phyloP scores from a whole-genome alignment of 2,797 vertebrate genomes.

The Astyanax mexicanus region DNA sequence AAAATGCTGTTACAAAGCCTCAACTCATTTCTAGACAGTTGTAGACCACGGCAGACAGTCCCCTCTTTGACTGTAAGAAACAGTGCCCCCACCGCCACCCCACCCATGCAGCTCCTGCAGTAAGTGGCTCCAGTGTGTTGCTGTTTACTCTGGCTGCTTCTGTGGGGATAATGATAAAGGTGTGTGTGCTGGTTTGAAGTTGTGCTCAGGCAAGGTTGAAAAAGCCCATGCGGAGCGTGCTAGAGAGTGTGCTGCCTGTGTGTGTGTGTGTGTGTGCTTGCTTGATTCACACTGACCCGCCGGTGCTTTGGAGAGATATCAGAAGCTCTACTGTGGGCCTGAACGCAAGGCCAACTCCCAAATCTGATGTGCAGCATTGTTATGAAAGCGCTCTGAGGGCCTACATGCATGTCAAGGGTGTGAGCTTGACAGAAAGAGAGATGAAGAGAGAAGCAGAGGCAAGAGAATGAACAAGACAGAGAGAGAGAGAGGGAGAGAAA shows the following conservation, averaged over 20 bases:
- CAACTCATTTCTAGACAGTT: slow-evolving; percentile 30
- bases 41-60: neutral
- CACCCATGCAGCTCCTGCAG: neutral
- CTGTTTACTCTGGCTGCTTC: slow-evolving; percentile 41
- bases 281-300: slow-evolving; percentile 42
- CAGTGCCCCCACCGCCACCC: neutral
- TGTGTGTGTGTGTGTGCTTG: slow-evolving; percentile 30
- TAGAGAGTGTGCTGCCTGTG: slow-evolving; percentile 16
- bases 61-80: neutral
- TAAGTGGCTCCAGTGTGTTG: slow-evolving; percentile 1
- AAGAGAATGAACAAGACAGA: neutral
- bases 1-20: slow-evolving; percentile 20
- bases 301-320: slow-evolving; percentile 44
- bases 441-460: neutral
- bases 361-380: slow-evolving; percentile 41
- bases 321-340: slow-evolving; percentile 16
- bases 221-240: slow-evolving; percentile 21
- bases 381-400: slow-evolving; percentile 38
- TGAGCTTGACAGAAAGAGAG: slow-evolving; percentile 1
- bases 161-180: slow-evolving; percentile 37
- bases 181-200: slow-evolving; percentile 33
- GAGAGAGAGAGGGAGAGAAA: neutral
- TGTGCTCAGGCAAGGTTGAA: slow-evolving; percentile 36
- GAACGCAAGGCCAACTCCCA: slow-evolving; percentile 32
- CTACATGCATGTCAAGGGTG: slow-evolving; percentile 18